phyloP scores from a whole-genome alignment of 2,113 vertebrate genomes.

The Solea solea region DNA sequence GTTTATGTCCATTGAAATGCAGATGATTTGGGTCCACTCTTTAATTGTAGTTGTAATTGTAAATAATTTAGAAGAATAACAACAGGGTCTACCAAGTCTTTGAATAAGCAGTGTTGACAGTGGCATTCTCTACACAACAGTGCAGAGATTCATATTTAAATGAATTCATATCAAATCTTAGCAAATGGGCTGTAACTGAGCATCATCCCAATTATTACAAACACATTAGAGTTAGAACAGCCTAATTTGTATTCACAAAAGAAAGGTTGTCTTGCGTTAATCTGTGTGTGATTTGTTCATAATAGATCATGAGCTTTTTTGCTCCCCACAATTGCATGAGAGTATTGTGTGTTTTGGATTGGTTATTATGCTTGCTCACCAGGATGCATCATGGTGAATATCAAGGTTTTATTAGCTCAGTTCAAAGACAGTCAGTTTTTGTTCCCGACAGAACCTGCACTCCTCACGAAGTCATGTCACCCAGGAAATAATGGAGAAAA shows the following conservation, averaged over 20 bases:
- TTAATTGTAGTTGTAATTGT: background rate
- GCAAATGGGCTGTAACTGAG: constrained; percentile 47
- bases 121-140: background rate
- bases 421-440: too few species aligned
- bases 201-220: constrained; percentile 41
- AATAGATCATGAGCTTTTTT: background rate
- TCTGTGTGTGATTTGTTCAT: constrained; percentile 18
- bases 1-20: background rate
- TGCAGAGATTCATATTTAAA: constrained; percentile 33
- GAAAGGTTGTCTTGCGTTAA: constrained; percentile 22
- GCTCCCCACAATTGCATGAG: background rate
- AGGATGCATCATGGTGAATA: too few species aligned
- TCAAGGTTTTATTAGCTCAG: too few species aligned
- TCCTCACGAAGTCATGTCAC: too few species aligned
- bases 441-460: too few species aligned
- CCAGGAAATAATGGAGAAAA: too few species aligned
- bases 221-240: constrained; percentile 28
- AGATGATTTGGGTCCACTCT: background rate
- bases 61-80: background rate
- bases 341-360: background rate
- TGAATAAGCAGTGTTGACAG: background rate
- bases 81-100: background rate
- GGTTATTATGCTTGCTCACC: background rate
- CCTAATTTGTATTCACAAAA: constrained; percentile 38
- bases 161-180: constrained; percentile 40